These are phyloP conservation scores for Heterohyrax brucei DNA, from an alignment of 2,797 vertebrate species.

Conservation along the genomic window DNA sequence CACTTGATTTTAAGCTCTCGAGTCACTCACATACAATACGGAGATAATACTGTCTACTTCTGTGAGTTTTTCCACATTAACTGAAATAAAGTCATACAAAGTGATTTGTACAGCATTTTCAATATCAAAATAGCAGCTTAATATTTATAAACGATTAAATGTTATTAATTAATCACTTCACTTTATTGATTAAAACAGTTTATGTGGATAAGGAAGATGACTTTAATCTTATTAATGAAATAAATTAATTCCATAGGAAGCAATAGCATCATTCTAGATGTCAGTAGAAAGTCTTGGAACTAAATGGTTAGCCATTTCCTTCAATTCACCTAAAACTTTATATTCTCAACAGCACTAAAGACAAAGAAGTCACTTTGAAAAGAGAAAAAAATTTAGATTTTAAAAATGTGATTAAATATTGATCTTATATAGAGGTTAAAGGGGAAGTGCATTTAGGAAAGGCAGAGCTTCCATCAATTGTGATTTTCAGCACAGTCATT, in stretches of 20 bases:
- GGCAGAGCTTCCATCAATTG: background rate
- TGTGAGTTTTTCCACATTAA: background rate
- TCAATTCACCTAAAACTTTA: background rate
- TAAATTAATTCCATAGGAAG: background rate
- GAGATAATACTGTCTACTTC: background rate
- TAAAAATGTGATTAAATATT: slow-evolving; percentile 7
- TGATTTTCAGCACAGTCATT: background rate
- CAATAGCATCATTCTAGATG: background rate
- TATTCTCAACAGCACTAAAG: background rate
- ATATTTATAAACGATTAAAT: slow-evolving; percentile 5
- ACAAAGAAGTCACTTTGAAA: background rate
- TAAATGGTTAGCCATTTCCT: background rate
- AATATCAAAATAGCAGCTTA: background rate
- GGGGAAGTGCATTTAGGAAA: background rate
- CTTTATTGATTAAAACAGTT: background rate
- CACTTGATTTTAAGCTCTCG: background rate
- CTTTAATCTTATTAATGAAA: background rate
- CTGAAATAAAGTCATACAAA: background rate
- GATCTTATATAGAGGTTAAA: background rate
- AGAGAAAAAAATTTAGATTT: background rate
- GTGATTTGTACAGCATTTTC: background rate
- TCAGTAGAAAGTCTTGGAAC: background rate
- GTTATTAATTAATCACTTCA: background rate
- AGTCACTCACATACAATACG: background rate
- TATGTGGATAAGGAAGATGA: background rate